Conservation (phyloP, 2,888 invertebrate species). For the Tholera decimalis region DNA sequence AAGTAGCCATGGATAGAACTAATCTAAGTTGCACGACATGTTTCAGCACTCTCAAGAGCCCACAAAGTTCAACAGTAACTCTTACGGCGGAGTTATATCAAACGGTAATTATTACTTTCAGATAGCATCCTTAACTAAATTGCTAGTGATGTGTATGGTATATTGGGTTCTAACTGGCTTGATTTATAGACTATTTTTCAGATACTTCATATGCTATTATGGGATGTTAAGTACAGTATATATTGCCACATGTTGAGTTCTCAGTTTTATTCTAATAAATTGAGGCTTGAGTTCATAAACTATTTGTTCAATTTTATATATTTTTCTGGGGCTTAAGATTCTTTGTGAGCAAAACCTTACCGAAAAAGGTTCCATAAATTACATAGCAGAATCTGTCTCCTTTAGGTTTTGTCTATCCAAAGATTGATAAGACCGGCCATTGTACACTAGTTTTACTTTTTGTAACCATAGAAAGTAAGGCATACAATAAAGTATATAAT, state of each 20-base stretch:
- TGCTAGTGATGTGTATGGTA: constrained; percentile 1
- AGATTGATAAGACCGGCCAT: too few species aligned
- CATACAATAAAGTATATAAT: not conserved
- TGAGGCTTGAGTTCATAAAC: not conserved
- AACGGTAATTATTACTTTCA: constrained; percentile 79
- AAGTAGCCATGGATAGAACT: constrained; percentile 30
- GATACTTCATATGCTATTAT: not conserved
- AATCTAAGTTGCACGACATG: constrained; percentile 38
- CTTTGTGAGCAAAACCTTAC: too few species aligned
- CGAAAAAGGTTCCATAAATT: too few species aligned
- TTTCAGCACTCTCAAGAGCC: constrained; percentile 88
- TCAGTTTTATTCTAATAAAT: not conserved
- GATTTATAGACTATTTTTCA: not conserved
- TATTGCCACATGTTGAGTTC: not conserved
- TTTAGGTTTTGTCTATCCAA: too few species aligned
- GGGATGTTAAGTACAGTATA: not conserved
- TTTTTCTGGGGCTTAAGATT: too few species aligned
- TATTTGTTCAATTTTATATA: too few species aligned
- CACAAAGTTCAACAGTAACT: constrained; percentile 82
- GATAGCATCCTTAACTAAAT: constrained; percentile 25
- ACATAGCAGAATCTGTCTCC: too few species aligned
- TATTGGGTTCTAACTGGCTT: not conserved
- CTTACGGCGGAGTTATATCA: constrained; percentile 82
- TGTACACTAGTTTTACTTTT: too few species aligned
- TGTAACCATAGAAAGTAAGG: too few species aligned